phyloP scores from a whole-genome alignment of 2,888 invertebrate species.

The Lasiommata megera region DNA sequence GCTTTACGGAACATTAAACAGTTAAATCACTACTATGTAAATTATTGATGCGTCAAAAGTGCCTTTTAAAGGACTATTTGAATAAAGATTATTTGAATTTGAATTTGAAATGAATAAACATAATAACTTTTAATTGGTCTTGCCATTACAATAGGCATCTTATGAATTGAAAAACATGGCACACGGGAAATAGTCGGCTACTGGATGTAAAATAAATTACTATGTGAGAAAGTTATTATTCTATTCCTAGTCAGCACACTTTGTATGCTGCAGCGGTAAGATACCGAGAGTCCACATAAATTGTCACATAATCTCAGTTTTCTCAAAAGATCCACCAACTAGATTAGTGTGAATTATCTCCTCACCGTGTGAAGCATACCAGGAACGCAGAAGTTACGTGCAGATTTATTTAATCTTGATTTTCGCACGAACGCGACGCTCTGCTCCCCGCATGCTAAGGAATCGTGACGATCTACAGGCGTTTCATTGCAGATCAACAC shows the following conservation, averaged over 20 bases:
- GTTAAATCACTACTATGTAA: too few species aligned
- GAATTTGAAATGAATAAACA: too few species aligned
- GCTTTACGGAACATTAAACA: too few species aligned
- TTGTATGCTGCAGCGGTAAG: slow-evolving; percentile 19
- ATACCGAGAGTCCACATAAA: slow-evolving; percentile 25
- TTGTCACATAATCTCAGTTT: slow-evolving; percentile 31
- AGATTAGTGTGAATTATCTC: slow-evolving; percentile 31
- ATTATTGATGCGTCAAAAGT: too few species aligned
- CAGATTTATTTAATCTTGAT: slow-evolving; percentile 28
- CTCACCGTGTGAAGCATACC: slow-evolving; percentile 29
- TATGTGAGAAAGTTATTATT: slow-evolving; percentile 20
- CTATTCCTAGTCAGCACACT: slow-evolving; percentile 15
- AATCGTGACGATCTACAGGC: slow-evolving; percentile 4
- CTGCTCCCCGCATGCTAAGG: slow-evolving; percentile 22
- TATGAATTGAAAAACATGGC: too few species aligned
- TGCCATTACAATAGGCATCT: too few species aligned
- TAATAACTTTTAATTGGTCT: too few species aligned
- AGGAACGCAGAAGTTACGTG: slow-evolving; percentile 21
- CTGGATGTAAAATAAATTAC: neutral
- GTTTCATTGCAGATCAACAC: slow-evolving; percentile 4
- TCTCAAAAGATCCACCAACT: slow-evolving; percentile 25
- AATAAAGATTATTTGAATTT: too few species aligned
- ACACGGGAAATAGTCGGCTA: too few species aligned
- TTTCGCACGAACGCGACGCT: slow-evolving; percentile 25
- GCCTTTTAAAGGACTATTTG: too few species aligned